Conservation (phyloP, 2,797 vertebrate genomes). For the Fundulus diaphanus region DNA sequence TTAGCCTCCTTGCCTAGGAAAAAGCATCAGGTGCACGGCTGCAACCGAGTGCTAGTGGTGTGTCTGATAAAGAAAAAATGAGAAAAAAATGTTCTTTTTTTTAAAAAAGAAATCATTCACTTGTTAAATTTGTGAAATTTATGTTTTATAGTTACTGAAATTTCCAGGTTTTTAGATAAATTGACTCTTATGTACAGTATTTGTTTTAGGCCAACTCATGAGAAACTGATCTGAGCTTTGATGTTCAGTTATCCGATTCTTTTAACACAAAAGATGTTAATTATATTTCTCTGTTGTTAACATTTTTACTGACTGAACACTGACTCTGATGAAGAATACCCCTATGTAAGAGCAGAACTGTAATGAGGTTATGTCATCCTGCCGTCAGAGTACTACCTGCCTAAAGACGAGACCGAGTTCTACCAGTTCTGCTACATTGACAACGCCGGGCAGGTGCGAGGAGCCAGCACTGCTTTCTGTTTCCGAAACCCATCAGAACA, state of each 20-base stretch:
- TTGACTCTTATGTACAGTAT: not conserved
- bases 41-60: not conserved
- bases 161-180: not conserved
- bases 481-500: slow-evolving; percentile 75
- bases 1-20: not conserved
- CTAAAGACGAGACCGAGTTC: slow-evolving; percentile 88
- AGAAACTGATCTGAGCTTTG: not conserved
- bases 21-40: not conserved
- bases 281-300: not conserved
- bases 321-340: not conserved
- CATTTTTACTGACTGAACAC: not conserved
- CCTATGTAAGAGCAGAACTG: not conserved
- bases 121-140: not conserved
- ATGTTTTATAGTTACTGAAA: not conserved
- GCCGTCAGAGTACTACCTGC: slow-evolving; percentile 88
- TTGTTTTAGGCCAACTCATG: not conserved
- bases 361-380: not conserved
- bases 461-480: slow-evolving; percentile 91
- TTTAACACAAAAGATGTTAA: not conserved
- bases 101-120: not conserved
- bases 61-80: not conserved
- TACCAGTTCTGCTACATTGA: slow-evolving; percentile 97
- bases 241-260: not conserved
- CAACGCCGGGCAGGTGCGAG: slow-evolving; percentile 81
- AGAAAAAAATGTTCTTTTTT: not conserved